Conservation (phyloP, 1,140 invertebrate species). For the Brachionus angularis region DNA sequence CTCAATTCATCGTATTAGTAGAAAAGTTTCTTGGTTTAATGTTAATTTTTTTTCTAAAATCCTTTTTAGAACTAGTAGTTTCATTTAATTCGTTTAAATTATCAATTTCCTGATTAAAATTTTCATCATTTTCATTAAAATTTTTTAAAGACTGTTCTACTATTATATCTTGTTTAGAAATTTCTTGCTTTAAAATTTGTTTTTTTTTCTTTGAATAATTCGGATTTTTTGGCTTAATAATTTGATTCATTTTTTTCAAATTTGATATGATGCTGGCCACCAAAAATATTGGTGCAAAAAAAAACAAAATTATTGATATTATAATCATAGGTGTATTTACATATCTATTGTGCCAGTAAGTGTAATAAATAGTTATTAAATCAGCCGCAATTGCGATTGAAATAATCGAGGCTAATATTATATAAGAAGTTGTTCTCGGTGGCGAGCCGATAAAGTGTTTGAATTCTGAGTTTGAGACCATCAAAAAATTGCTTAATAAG, state of each 20-base stretch:
- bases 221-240: background rate
- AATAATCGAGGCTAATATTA: constrained; percentile 8
- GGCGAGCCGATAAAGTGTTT: constrained; percentile 35
- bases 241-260: background rate
- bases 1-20: no score
- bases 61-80: background rate
- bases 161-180: background rate
- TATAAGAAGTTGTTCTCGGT: background rate
- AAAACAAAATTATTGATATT: constrained; percentile 22
- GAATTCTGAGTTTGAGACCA: background rate
- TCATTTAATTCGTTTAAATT: constrained; percentile 13
- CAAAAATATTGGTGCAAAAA: constrained; percentile 19
- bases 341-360: constrained; percentile 29
- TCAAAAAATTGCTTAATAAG: constrained; percentile 10
- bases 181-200: no score
- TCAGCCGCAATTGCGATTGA: background rate
- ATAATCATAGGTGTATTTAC: constrained; percentile 39
- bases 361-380: constrained; percentile 40
- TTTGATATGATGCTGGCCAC: background rate
- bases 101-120: background rate
- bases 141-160: no score
- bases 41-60: constrained; percentile 19
- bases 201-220: constrained; percentile 2
- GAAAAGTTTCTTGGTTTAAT: constrained; percentile 9
- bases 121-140: no score